phyloP scores from a whole-genome alignment of 2,797 vertebrate species.

The Paratrypauchen microcephalus region DNA sequence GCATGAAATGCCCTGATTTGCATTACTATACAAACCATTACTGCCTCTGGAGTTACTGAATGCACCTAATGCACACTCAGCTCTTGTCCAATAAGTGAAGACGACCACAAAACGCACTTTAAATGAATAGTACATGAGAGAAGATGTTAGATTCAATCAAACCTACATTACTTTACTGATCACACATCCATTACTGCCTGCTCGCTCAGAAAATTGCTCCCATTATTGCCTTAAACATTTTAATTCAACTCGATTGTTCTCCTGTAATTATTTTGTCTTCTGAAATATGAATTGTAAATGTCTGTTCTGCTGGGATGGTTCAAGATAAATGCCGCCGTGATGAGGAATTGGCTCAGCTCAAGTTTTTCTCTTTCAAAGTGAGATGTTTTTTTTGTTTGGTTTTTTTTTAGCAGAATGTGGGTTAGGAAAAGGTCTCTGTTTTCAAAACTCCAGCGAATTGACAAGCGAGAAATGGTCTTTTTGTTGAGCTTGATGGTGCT shows the following conservation, averaged over 20 bases:
- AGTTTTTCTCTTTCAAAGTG: conserved; percentile 14
- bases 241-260: conserved; percentile 3
- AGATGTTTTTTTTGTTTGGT: conserved; percentile 20
- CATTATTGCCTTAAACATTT: conserved; percentile 18
- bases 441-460: neutral
- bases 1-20: neutral
- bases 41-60: conserved; percentile 17
- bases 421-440: conserved; percentile 18
- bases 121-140: conserved; percentile 8
- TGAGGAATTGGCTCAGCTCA: conserved; percentile 2
- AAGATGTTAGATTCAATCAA: neutral
- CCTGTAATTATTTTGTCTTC: conserved; percentile 21
- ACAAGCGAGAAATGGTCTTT: conserved; percentile 1
- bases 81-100: neutral
- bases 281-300: conserved; percentile 27
- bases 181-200: neutral
- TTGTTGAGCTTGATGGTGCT: neutral
- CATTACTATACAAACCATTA: neutral
- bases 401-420: conserved; percentile 24
- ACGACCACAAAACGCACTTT: neutral
- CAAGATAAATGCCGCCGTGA: conserved; percentile 13
- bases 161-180: neutral
- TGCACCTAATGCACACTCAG: conserved; percentile 1
- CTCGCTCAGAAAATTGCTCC: conserved; percentile 5
- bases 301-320: conserved; percentile 8